These are phyloP conservation scores for Lucinisca nassula DNA, from an alignment of 2,888 invertebrate genomes.

Conservation along the genomic window DNA sequence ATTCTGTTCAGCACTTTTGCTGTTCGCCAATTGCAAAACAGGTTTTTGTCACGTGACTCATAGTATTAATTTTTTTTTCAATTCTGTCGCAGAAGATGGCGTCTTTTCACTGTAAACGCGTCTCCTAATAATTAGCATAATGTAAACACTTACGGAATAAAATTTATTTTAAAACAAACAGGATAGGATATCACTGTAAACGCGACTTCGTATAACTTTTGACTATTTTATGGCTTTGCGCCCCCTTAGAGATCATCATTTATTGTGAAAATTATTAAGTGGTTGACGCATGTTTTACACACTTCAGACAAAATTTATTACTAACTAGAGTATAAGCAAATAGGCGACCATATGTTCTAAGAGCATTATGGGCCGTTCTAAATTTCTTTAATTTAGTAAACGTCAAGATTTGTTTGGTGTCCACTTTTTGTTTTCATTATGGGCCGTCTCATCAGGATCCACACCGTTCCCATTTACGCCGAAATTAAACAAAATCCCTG, in stretches of 20 bases:
- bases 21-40: no score
- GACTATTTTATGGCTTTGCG: background rate
- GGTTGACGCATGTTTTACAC: background rate
- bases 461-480: no score
- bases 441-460: no score
- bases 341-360: background rate
- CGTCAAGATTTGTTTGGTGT: no score
- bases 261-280: constrained; percentile 6
- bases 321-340: background rate
- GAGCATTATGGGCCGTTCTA: background rate
- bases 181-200: background rate
- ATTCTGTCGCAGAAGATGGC: no score
- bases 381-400: no score
- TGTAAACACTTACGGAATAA: background rate
- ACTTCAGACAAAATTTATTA: background rate
- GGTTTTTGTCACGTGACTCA: no score
- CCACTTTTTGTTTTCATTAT: no score
- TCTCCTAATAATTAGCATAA: background rate
- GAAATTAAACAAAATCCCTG: no score
- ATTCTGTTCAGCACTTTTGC: no score
- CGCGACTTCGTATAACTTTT: background rate
- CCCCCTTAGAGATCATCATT: background rate
- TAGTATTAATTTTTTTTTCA: no score
- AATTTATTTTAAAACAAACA: background rate
- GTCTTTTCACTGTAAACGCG: no score